Conservation (phyloP, 2,888 invertebrate species). For the Drosophila affinis region DNA sequence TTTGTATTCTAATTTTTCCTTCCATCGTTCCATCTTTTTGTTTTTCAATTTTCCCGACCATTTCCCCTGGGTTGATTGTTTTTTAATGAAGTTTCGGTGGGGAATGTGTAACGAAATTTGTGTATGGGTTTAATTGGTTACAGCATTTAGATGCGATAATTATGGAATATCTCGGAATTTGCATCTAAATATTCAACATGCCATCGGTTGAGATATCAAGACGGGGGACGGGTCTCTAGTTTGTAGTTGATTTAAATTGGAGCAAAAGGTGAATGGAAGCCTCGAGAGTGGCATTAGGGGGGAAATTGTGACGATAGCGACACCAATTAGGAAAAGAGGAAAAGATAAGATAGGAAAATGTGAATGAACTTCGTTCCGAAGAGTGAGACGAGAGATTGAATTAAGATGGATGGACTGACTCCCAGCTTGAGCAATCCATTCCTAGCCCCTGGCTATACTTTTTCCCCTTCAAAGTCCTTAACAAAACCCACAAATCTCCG, state of each 20-base stretch:
- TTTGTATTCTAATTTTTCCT: constrained; percentile 62
- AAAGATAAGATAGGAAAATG: background rate
- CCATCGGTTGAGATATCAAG: constrained; percentile 10
- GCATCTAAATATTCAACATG: constrained; percentile 24
- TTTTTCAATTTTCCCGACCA: constrained; percentile 40
- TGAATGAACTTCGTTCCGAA: constrained; percentile 20
- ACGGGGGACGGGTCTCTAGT: constrained; percentile 17
- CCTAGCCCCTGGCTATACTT: background rate
- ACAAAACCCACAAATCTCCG: constrained; percentile 5
- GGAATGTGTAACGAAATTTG: constrained; percentile 72
- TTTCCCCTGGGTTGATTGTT: constrained; percentile 57
- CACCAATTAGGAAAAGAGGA: background rate
- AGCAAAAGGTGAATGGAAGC: constrained; percentile 38
- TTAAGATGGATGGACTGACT: background rate
- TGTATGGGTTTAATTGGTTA: constrained; percentile 72
- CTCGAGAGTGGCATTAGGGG: background rate
- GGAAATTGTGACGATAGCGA: background rate
- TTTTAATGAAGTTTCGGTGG: constrained; percentile 68
- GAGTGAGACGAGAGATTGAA: background rate
- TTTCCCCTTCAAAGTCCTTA: background rate
- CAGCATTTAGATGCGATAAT: constrained; percentile 62
- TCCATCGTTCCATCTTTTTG: background rate
- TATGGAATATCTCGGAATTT: constrained; percentile 49
- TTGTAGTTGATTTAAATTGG: constrained; percentile 51
- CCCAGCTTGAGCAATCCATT: background rate